Evolutionary conservation across 37 sponge, comb jelly and placozoan species (phyloP), one percentile per base, ranked within the genome.

Genomic region (Crambe crambe): DNA sequence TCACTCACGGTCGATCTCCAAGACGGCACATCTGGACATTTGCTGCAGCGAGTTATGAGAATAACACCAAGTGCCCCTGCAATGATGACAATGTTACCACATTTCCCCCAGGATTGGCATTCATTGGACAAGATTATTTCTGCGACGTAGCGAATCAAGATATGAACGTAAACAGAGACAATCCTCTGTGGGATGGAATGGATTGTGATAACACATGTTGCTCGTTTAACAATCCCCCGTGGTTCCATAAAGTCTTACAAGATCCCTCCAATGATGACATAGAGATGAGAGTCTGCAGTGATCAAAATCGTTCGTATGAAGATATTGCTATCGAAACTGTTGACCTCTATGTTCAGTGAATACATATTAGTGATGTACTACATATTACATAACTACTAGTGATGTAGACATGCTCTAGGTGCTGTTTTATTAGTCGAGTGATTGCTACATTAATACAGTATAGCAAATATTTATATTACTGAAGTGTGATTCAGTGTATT

Each of bases 1-100:
- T 70, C 22, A 40, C 70, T 70, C n/a, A 70, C 15, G 70, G 70
- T 1, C 23, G n/a, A n/a, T n/a, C 3, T 15, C 42, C 70, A 70
- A 39, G 70, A 40, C 30, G 2, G 35, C 41, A 70, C 26, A 65
- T 65, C 15, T 65, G 66, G 66, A 65, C 31, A 2, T 65, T 65
- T 34, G 66, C 35, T 41, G 70, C 68, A 35, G 70, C 42, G 2
- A 4, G 9, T 35, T 3, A 32, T 34, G 66, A 65, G 15, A 6
- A 65, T 47, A 47, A 47, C 51, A 47, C 12, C 51, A 15, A 6
- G 10, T 47, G 51, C 51, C 51, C 51, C 51, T 47, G 51, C 12
- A 47, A 47, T 12, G 12, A 47, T 47, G 51, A 47, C 51, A 15
- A 12, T 47, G 51, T 6, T 47, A 47, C 51, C 51, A 47, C 51